Base-by-base conservation (phyloP, 2,888 invertebrate species). In the Halocaridina rubra region DNA sequence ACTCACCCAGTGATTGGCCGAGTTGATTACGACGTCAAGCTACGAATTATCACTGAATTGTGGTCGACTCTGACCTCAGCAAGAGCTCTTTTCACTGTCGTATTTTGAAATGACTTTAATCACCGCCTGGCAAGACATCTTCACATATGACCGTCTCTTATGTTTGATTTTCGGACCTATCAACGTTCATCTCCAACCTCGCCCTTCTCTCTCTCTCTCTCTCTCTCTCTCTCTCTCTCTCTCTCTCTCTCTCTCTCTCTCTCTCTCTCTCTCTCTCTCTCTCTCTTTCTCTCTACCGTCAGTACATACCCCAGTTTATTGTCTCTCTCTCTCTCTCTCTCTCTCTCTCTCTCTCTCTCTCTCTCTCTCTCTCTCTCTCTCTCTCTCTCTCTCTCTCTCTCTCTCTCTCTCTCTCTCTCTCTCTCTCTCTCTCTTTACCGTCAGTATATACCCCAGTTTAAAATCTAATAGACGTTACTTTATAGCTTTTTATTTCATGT, bases 1-100 rank as follows among this genome's bases (percentile, higher is more conserved):
- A n/a, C n/a, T n/a, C n/a, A n/a, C 46, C 22, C 39, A 24, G 80
- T 81, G 80, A 81, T 81, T 74, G 80, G 5, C 32, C 33, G 61
- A 64, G 59, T 39, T 64, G 80, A 81, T 81, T 53, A 81, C 29
- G 74, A 30, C 74, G n/a, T 27, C 27, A 33, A 74, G 74, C n/a
- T n/a, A n/a, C 39, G 72, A 61, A 81, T 81, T 39, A 74, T 81
- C 74, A 81, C 74, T 74, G 80, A 74, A 81, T 74, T 61, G 74
- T 74, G 39, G 64, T 24, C n/a, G n/a, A n/a, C n/a, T n/a, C n/a
- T n/a, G n/a, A 7, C 7, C 39, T 27, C 29, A 33, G 39, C 24
- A 29, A 24, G 32, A 22, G n/a, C 71, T 29, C 22, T 32, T 33
- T 32, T 32, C 32, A 27, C 30, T 27, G 33, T 64, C n/a, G n/a